A percentile compares a stretch with the other conserved stretches of the same genome.
phyloP scores from a whole-genome alignment of 2,888 invertebrate species.

The Hybos culiciformis region DNA sequence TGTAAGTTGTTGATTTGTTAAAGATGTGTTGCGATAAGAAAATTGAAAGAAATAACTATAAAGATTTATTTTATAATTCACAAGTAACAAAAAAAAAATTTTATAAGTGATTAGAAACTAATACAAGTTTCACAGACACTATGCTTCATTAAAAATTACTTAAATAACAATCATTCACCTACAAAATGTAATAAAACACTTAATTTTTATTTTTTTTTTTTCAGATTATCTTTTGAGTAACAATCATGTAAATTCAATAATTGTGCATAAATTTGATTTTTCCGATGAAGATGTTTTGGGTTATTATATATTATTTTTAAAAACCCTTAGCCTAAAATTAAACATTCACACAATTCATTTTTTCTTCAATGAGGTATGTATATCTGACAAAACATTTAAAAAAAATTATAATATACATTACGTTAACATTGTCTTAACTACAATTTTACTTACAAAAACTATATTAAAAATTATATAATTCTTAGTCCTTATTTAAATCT shows the following conservation, averaged over 20 bases:
- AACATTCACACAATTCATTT: slow-evolving; percentile 99
- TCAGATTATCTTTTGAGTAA: slow-evolving; percentile 97
- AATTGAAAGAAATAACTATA: too few relatives aligned
- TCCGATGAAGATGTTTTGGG: slow-evolving; percentile 99
- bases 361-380: slow-evolving; percentile 85
- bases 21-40: too few relatives aligned
- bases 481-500: slow-evolving; percentile 37
- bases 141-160: too few relatives aligned
- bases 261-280: slow-evolving; percentile 98
- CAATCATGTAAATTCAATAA: slow-evolving; percentile 99
- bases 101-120: too few relatives aligned
- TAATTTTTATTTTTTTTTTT: slow-evolving; percentile 34
- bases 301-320: slow-evolving; percentile 98
- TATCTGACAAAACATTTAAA: slow-evolving; percentile 18
- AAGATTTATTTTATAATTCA: too few relatives aligned
- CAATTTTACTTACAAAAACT: too few relatives aligned
- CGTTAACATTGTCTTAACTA: too few relatives aligned
- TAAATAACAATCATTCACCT: too few relatives aligned
- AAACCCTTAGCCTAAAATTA: slow-evolving; percentile 92
- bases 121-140: too few relatives aligned
- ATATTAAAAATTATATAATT: not conserved
- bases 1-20: too few relatives aligned
- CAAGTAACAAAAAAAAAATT: too few relatives aligned
- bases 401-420: not conserved
- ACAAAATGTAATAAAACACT: too few relatives aligned